A percentile compares a stretch with the other conserved stretches of the same genome.
Evolutionary conservation across 2,113 vertebrate genomes (phyloP).

Genomic region (Sturnira hondurensis): DNA sequence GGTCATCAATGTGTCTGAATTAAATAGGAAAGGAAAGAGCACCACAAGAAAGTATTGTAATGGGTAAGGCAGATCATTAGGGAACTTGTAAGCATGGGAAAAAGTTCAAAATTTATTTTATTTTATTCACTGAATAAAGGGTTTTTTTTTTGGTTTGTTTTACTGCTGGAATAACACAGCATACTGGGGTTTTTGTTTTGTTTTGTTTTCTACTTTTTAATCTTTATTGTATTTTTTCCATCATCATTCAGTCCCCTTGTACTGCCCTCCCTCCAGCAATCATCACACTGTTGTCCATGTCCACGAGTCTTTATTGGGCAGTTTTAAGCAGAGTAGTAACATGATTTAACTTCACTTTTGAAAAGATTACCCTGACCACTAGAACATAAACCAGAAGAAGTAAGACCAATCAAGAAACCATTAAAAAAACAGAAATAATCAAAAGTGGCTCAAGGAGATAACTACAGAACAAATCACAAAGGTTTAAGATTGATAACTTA

Average conservation of each 20-base stretch:
- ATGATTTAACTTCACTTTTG: neutral
- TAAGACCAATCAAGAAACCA: neutral
- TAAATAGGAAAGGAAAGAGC: neutral
- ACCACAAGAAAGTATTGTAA: neutral
- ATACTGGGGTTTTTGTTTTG: neutral
- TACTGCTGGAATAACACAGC: too few relatives aligned
- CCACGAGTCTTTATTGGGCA: neutral
- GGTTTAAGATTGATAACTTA: neutral
- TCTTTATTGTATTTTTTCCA: too few relatives aligned
- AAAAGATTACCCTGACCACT: neutral
- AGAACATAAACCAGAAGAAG: neutral
- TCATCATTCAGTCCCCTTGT: too few relatives aligned
- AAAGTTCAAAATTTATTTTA: neutral
- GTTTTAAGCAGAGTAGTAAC: neutral
- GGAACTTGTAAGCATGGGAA: neutral
- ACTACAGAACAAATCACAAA: neutral
- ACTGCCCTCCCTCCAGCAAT: too few relatives aligned
- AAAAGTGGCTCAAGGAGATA: neutral
- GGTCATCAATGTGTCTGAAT: neutral
- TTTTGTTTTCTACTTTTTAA: neutral
- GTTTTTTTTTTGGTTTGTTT: too few relatives aligned
- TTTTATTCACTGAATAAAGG: too few relatives aligned
- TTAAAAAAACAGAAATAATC: constrained; percentile 21
- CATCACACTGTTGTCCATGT: too few relatives aligned
- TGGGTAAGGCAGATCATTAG: neutral